Base-by-base conservation (phyloP, 2,797 vertebrate genomes). In the Kryptolebias ocellatus region DNA sequence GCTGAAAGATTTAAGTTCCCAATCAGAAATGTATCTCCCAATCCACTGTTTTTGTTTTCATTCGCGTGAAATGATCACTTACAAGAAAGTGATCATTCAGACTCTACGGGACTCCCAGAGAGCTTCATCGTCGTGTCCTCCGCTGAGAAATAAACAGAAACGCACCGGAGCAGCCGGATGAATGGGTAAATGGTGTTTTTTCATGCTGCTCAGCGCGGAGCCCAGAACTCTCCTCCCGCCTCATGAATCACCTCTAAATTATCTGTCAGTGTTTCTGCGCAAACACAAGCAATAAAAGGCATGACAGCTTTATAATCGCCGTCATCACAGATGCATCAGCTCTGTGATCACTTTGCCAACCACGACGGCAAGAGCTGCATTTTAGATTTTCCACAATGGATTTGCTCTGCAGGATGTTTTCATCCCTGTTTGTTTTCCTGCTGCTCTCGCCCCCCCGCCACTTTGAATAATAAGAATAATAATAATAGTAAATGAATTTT, bases 11-110 rank as follows among this genome's bases (percentile, higher is more conserved):
- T 24, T 24, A 17, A 42, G 51, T 58, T 54, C 61, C 61, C 67
- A 62, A 28, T 37, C 20, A 58, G 15, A 37, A 67, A 53, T 72
- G 34, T 53, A 62, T 78, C 76, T 76, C 14, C 61, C 80, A 78
- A 80, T 80, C 62, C 57, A 52, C 39, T 10, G 3, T 52, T 42
- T 64, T 49, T 74, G 60, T 46, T 29, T 76, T 66, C 68, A 53
- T 76, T 76, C 37, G 53, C 11, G 45, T 42, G 45, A 42, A 65
- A 63, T 37, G 2, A 68, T 50, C 14, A 42, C 39, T 42, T 12
- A 42, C 39, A 42, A 0, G 12, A 24, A 50, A 50, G 18, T 20
- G 49, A 42, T 42, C 14, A 12, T 42, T 12, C 11, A 42, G 39
- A 42, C 39, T 12, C 39, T 12, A 42, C 14, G 2, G 14, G 14